Evolutionary conservation across 1,140 invertebrate species (phyloP), one percentile per base, ranked within the genome.

Genomic region (Halesus radiatus): DNA sequence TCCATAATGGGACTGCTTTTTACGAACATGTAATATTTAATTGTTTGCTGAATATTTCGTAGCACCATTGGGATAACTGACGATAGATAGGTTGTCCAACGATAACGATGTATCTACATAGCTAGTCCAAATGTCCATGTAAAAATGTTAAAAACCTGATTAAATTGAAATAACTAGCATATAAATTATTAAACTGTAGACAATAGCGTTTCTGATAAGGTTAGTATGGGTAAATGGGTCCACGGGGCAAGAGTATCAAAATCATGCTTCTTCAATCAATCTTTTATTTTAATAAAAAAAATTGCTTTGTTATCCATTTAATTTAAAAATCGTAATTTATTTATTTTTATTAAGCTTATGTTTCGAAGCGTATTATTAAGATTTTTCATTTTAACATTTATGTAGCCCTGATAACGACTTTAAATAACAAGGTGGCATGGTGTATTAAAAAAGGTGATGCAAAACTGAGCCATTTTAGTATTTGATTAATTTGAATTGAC

Each of bases 51-150:
- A 56, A 58, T 53, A 29, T 23, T 20, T 16, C 23, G 32, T 29
- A 32, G 29, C 26, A 56, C 73, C 29, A 58, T 60, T 29, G 54
- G 20, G 22, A 29, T 29, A 58, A 72, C 68, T n/a, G 32, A 73
- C 18, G 2, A 60, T 32, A 60, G 53, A 58, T 75, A 60, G 56
- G 60, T 45, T 60, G 53, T 58, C 50, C 22, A 72, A 72, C 26
- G 26, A 29, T 29, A 29, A 72, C 29, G 26, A 26, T 32, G 23
- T 50, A 50, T 50, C 66, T 15, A 26, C 62, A 10, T 72, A 72
- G 68, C 20, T 72, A 72, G 45, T 22, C 68, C 68, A 72, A 72
- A 72, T 53, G 68, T 72, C 68, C 68, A 72, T 72, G 68, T 72
- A 72, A 52, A 72, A 72, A 72, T 53, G 52, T 52, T 18, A 53